Percentiles rank a stretch among this genome's conserved stretches.
These are phyloP conservation scores for Penelope pileata DNA, from an alignment of 2,113 vertebrate genomes.

Conservation along the genomic window DNA sequence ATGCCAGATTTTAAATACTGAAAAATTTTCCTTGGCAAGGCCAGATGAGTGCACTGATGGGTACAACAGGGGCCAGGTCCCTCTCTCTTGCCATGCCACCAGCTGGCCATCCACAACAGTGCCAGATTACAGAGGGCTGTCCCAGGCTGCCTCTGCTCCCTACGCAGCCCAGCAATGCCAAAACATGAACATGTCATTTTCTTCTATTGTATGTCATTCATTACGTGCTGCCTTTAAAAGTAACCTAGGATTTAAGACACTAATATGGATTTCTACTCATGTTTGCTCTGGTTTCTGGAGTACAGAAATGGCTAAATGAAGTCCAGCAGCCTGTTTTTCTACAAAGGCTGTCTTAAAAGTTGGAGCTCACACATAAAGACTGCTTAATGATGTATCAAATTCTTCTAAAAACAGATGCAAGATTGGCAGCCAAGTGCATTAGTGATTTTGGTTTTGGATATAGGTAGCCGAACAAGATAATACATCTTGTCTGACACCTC, in stretches of 20 bases:
- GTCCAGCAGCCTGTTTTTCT: background rate
- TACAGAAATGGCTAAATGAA: background rate
- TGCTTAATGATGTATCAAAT: background rate
- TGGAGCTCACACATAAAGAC: background rate
- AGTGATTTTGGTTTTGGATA: background rate
- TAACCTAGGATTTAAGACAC: background rate
- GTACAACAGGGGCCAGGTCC: background rate
- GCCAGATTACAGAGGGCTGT: background rate
- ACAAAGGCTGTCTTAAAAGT: background rate
- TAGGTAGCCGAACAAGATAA: background rate
- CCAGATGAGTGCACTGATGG: background rate
- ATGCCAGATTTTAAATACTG: background rate
- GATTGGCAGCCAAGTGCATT: background rate
- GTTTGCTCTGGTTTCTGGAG: background rate
- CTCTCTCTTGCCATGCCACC: no score
- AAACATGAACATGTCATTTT: rapidly evolving
- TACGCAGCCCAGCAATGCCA: background rate
- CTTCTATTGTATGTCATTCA: background rate
- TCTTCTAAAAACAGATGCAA: slow-evolving; percentile 8
- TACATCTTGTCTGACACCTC: background rate
- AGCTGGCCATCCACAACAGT: rapidly evolving
- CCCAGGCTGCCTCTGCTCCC: background rate
- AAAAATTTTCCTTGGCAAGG: background rate
- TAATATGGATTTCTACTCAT: background rate
- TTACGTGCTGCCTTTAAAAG: background rate